Conservation (phyloP, 2,113 vertebrate species). For the Apus apus region DNA sequence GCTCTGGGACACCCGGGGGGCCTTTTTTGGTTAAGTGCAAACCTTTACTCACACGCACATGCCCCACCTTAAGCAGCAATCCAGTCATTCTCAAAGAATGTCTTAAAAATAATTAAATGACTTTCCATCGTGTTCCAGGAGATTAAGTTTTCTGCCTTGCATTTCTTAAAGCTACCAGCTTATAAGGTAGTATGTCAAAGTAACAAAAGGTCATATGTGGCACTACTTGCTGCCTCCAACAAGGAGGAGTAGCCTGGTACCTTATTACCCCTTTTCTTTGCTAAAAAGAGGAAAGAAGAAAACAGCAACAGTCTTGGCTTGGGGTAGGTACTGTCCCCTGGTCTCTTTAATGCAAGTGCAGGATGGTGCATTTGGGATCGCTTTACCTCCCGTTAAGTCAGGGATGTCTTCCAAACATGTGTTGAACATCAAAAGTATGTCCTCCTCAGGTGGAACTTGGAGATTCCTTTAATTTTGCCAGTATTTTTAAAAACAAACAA, state of each 20-base stretch:
- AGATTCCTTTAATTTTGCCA: not conserved
- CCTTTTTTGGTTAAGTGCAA: slow-evolving; percentile 58
- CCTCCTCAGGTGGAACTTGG: not conserved
- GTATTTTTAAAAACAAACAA: not conserved
- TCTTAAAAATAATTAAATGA: slow-evolving; percentile 56
- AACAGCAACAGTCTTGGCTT: not conserved
- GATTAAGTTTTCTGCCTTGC: slow-evolving; percentile 50
- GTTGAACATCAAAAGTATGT: not conserved
- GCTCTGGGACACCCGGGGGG: slow-evolving; percentile 19
- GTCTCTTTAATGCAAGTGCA: not conserved
- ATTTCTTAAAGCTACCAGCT: slow-evolving; percentile 13
- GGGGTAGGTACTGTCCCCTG: not conserved
- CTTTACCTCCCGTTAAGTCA: not conserved
- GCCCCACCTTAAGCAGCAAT: slow-evolving; percentile 41
- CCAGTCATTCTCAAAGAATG: slow-evolving; percentile 60
- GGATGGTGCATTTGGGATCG: not conserved
- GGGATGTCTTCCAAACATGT: not conserved
- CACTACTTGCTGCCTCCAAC: not conserved
- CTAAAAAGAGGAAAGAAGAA: not conserved
- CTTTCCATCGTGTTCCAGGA: slow-evolving; percentile 41
- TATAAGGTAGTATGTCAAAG: not conserved
- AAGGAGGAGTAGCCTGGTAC: not conserved
- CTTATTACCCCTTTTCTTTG: not conserved
- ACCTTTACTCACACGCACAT: slow-evolving; percentile 17
- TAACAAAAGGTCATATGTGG: not conserved